Percentiles rank a stretch among this genome's conserved stretches.
These are phyloP conservation scores for Scaptomyza parva DNA, from an alignment of 2,888 invertebrate genomes.

Conservation along the genomic window DNA sequence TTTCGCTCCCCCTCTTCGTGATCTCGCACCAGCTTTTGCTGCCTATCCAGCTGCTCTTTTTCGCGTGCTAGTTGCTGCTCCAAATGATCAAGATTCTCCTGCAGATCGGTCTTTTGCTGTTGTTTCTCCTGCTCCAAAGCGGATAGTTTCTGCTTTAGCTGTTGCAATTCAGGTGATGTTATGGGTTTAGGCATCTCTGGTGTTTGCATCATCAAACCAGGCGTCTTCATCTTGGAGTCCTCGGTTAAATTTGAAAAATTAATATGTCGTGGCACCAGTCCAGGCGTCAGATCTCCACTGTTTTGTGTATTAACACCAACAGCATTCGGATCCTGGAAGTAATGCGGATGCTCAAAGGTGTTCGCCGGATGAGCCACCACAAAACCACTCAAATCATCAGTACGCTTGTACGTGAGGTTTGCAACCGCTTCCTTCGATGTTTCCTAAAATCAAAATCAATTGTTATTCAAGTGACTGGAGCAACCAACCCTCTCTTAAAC, in stretches of 20 bases:
- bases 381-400: slow-evolving; percentile 80
- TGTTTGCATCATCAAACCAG: slow-evolving; percentile 56
- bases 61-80: slow-evolving; percentile 79
- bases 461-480: background rate
- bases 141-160: slow-evolving; percentile 83
- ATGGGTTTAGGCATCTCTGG: slow-evolving; percentile 78
- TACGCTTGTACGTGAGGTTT: slow-evolving; percentile 82
- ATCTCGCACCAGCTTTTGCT: slow-evolving; percentile 75
- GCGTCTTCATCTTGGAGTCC: slow-evolving; percentile 82
- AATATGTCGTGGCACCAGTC: slow-evolving; percentile 83
- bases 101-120: slow-evolving; percentile 42
- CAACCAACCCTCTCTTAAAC: slow-evolving; percentile 17
- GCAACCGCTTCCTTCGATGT: slow-evolving; percentile 82
- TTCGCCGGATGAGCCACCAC: slow-evolving; percentile 72
- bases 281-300: slow-evolving; percentile 68
- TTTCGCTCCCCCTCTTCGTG: slow-evolving; percentile 77
- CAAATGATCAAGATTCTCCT: slow-evolving; percentile 62
- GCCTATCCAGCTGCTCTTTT: slow-evolving; percentile 75
- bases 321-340: slow-evolving; percentile 80
- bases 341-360: slow-evolving; percentile 84
- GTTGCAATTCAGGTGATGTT: slow-evolving; percentile 59
- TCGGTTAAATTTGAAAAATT: slow-evolving; percentile 85
- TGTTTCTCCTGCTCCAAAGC: slow-evolving; percentile 65
- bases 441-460: slow-evolving; percentile 59
- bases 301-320: slow-evolving; percentile 65